phyloP scores from a whole-genome alignment of 1,140 invertebrate species.

The Ceratosolen fusciceps region DNA sequence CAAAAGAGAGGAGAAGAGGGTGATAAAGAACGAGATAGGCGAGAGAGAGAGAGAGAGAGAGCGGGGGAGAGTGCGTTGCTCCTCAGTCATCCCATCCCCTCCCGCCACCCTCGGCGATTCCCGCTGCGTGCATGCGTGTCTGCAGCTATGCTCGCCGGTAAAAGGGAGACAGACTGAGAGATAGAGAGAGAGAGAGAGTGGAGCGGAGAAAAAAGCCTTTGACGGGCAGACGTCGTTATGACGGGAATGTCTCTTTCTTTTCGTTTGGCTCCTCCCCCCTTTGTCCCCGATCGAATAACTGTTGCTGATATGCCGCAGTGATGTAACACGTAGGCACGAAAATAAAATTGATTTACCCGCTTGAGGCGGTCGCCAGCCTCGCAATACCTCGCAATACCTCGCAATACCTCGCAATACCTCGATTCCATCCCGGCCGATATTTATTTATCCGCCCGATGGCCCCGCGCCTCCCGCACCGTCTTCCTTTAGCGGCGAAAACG shows the following conservation, averaged over 20 bases:
- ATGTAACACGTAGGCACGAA: not conserved
- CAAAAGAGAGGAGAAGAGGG: constrained; percentile 14
- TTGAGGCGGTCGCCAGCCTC: not conserved
- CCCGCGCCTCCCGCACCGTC: no score
- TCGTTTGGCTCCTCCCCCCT: not conserved
- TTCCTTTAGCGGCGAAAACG: no score
- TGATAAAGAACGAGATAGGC: no score
- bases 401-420: no score
- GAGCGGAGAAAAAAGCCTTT: not conserved
- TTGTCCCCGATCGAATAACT: constrained; percentile 2
- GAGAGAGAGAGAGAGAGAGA: constrained; percentile 19
- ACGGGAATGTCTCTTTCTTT: constrained; percentile 25
- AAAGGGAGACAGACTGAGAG: constrained; percentile 12
- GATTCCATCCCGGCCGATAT: no score
- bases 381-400: not conserved
- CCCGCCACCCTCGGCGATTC: no score
- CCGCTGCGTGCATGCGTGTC: no score
- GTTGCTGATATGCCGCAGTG: not conserved
- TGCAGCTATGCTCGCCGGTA: no score
- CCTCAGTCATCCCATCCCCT: not conserved
- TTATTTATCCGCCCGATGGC: no score
- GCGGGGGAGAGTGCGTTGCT: constrained; percentile 1
- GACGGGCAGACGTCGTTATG: constrained; percentile 14
- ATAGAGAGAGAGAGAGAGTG: not conserved
- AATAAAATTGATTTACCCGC: constrained; percentile 22